Evolutionary conservation across 2,797 vertebrate species (phyloP), one percentile per base, ranked within the genome.

Genomic region (Gallirallus australis): DNA sequence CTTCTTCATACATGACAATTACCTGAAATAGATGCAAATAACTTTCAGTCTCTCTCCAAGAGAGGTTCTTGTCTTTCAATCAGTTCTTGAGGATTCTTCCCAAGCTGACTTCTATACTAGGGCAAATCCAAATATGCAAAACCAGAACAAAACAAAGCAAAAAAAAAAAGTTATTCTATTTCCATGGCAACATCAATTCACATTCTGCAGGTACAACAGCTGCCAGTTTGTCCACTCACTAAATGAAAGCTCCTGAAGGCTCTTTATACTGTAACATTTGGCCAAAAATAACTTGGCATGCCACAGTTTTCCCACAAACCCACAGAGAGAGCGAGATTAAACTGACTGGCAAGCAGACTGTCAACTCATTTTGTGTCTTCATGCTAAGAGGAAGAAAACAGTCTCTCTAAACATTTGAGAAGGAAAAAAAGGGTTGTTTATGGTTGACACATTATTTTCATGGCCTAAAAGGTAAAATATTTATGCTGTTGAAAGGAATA

Each of bases 131-230:
- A 92, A 97, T 97, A 95, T 56, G 63, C 89, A 92, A 85, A 97
- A 96, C 96, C 83, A 95, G 90, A 89, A 82, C 52, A 45, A 33
- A 5, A 50, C 13, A 40, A 47, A 12, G 59, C 86, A 23, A 61
- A 33, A 64, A 92, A 92, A 35, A 89, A 75, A 83, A 94, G 84
- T 96, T 94, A 96, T 96, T 98, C 95, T 77, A 97, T 99, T 98
- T 98, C 99, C 98, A 99, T 98, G 98, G 99, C 98, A 98, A 99
- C 98, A 96, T 98, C 98, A 98, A 97, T 98, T 99, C 98, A 95
- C 98, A 98, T 99, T 98, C 98, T 98, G 98, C 98, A 99, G 98
- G 98, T 99, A 97, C 96, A 98, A 97, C 96, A 97, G 97, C 98
- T 98, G 96, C 97, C 98, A 98, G 97, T 98, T 97, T 98, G 98